A percentile compares a stretch with the other conserved stretches of the same genome.
phyloP scores from a whole-genome alignment of 2,797 vertebrate genomes.

The Scarus forsteni region DNA sequence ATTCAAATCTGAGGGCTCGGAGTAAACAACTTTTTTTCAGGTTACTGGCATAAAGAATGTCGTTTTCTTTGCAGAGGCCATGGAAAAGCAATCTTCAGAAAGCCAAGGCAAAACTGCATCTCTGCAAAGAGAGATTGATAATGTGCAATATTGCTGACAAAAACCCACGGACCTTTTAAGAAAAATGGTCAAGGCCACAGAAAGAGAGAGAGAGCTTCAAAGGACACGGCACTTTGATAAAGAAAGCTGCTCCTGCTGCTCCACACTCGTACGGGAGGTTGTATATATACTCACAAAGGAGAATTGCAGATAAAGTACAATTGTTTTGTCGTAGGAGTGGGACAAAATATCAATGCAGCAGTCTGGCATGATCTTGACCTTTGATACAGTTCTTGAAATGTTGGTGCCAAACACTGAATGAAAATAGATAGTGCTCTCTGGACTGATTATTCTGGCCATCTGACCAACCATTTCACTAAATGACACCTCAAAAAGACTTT shows the following conservation, averaged over 20 bases:
- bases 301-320: background rate
- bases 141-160: constrained; percentile 18
- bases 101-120: background rate
- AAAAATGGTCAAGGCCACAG: constrained; percentile 12
- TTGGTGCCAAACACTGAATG: no score
- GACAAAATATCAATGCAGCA: no score
- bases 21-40: constrained; percentile 16
- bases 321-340: no score
- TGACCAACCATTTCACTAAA: no score
- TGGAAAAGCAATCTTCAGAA: constrained; percentile 9
- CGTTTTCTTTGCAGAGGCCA: background rate
- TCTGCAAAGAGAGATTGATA: constrained; percentile 11
- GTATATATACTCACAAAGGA: background rate
- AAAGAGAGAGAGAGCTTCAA: background rate
- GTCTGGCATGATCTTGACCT: no score
- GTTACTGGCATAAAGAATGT: constrained; percentile 2
- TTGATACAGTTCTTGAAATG: no score
- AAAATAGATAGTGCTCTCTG: no score
- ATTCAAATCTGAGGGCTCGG: background rate
- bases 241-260: background rate
- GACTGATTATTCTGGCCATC: no score
- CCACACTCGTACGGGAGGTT: background rate
- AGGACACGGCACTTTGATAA: background rate
- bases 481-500: no score
- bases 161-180: constrained; percentile 1